A percentile compares a stretch with the other conserved stretches of the same genome.
phyloP scores from a whole-genome alignment of 2,113 vertebrate genomes.

The Neogale vison region DNA sequence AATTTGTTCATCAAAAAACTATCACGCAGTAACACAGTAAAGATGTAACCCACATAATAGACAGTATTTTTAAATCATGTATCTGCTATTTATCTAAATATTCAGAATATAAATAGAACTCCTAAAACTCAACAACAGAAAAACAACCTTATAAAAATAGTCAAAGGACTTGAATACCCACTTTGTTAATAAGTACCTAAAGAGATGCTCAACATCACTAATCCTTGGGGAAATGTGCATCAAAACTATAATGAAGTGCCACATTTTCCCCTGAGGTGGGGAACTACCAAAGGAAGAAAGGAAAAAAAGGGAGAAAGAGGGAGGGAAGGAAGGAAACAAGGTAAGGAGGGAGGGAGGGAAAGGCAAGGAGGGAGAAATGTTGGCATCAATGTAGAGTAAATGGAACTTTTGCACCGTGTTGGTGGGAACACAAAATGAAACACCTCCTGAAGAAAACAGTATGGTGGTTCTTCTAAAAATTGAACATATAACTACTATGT shows the following conservation, averaged over 20 bases:
- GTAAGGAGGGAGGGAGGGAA: neutral
- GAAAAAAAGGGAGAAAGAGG: neutral
- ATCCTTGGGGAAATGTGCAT: neutral
- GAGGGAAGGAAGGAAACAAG: neutral
- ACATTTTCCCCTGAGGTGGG: neutral
- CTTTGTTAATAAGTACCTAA: neutral
- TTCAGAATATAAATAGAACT: neutral
- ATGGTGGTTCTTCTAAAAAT: neutral
- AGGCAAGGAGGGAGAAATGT: neutral
- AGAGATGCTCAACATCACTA: neutral
- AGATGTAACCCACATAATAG: neutral
- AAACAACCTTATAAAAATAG: neutral
- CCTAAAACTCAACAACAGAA: neutral
- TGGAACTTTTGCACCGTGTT: neutral
- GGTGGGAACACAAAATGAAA: neutral
- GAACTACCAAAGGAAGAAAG: neutral
- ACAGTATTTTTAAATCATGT: neutral
- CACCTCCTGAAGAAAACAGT: neutral
- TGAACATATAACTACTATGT: neutral
- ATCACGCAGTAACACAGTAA: neutral
- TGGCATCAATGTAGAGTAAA: neutral
- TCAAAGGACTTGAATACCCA: neutral
- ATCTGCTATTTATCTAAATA: neutral
- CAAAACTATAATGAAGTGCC: neutral
- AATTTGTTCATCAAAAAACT: neutral